A percentile compares a stretch with the other conserved stretches of the same genome.
Evolutionary conservation across 2,113 vertebrate genomes (phyloP).

Genomic region (Laticauda laticaudata): DNA sequence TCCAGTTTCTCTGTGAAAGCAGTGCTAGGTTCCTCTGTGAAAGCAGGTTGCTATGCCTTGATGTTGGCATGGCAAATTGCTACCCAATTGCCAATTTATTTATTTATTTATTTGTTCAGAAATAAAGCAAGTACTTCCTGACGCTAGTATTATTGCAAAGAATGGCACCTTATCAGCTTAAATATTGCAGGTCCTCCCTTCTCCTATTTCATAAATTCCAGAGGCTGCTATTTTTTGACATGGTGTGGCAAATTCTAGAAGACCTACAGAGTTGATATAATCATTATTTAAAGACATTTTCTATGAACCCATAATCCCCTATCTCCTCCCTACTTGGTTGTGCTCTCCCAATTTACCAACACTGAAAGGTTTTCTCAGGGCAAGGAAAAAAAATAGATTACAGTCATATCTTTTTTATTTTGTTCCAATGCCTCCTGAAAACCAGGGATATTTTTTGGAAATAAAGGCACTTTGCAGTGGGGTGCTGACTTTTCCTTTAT

Average conservation of each 20-base stretch:
- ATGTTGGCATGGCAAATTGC: rapidly evolving
- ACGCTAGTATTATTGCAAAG: neutral
- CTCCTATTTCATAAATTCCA: neutral
- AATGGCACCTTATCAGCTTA: neutral
- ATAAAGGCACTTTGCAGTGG: neutral
- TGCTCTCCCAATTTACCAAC: neutral
- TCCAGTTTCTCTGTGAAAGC: neutral
- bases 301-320: neutral
- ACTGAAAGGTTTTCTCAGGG: neutral
- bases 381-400: neutral
- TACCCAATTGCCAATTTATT: neutral
- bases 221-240: neutral
- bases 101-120: neutral
- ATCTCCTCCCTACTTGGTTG: neutral
- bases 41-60: neutral
- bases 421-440: neutral
- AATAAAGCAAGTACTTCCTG: neutral
- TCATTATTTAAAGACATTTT: neutral
- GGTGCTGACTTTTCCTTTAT: neutral
- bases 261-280: neutral
- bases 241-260: neutral
- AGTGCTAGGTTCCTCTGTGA: neutral
- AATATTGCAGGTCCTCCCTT: neutral
- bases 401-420: neutral
- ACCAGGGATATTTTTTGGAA: neutral